phyloP scores from a whole-genome alignment of 2,888 invertebrate species.

The Drosophila paranaensis region DNA sequence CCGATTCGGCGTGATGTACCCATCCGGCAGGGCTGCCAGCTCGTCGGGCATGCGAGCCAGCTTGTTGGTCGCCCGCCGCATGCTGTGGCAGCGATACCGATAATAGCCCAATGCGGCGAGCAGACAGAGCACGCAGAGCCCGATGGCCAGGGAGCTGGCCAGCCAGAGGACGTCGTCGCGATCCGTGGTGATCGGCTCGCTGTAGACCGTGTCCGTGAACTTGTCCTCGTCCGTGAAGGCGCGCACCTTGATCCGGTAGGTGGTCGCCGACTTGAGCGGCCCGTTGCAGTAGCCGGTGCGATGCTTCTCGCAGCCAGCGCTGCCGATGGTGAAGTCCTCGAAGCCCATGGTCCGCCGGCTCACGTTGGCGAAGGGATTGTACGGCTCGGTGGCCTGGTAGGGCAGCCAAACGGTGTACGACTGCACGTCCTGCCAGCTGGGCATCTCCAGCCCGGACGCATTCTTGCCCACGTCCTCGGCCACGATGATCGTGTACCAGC shows the following conservation, averaged over 20 bases:
- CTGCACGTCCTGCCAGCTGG: conserved; percentile 96
- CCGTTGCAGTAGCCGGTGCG: conserved; percentile 96
- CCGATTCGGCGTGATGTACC: conserved; percentile 91
- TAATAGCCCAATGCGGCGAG: conserved; percentile 85
- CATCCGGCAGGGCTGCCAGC: conserved; percentile 89
- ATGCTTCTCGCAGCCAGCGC: conserved; percentile 91
- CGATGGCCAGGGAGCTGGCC: conserved; percentile 13
- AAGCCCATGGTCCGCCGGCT: conserved; percentile 87
- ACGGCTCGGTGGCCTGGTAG: conserved; percentile 96
- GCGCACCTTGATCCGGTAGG: conserved; percentile 96
- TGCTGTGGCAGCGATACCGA: conserved; percentile 87
- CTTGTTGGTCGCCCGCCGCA: conserved; percentile 87
- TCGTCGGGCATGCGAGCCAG: conserved; percentile 88
- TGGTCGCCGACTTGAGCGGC: conserved; percentile 94
- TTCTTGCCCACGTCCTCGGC: conserved; percentile 94
- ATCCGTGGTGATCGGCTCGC: conserved; percentile 95
- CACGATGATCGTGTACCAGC: conserved; percentile 94
- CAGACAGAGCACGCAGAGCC: conserved; percentile 52
- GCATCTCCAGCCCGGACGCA: conserved; percentile 92
- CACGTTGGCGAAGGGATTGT: conserved; percentile 92
- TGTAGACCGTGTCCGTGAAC: conserved; percentile 97
- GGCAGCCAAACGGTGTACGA: conserved; percentile 95
- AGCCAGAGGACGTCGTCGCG: conserved; percentile 66
- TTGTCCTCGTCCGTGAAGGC: conserved; percentile 97
- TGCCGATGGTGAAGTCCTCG: conserved; percentile 93